phyloP scores from a whole-genome alignment of 2,797 vertebrate genomes.

The Premnoplex brunnescens region DNA sequence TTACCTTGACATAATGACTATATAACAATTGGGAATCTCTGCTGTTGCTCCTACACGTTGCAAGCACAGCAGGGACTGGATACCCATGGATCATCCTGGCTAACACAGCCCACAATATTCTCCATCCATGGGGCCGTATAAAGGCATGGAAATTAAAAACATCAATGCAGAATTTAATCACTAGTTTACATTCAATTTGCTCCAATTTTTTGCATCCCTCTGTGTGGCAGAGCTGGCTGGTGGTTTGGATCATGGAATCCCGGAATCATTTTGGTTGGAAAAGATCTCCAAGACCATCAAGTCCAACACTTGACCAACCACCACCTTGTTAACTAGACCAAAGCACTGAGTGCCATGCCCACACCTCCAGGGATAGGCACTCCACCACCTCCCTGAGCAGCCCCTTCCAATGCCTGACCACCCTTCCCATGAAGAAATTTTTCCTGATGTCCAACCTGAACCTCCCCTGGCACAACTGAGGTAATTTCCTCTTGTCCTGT shows the following conservation, averaged over 20 bases:
- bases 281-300: neutral
- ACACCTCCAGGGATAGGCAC: neutral
- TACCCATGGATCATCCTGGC: neutral
- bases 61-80: fast-evolving
- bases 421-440: neutral
- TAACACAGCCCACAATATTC: neutral
- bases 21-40: neutral
- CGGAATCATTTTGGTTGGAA: neutral
- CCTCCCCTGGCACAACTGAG: neutral
- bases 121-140: neutral
- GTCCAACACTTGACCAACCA: neutral
- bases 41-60: neutral
- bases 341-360: neutral
- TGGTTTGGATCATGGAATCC: neutral
- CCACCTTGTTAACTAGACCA: neutral
- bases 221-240: neutral
- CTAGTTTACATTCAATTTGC: neutral
- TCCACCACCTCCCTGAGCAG: neutral
- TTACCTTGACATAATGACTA: neutral
- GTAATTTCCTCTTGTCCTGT: neutral
- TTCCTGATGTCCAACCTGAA: neutral
- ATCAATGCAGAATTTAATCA: neutral
- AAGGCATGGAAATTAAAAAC: neutral
- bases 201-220: neutral
- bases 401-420: neutral